Percentiles rank a stretch among this genome's conserved stretches.
phyloP scores from a whole-genome alignment of 2,888 invertebrate genomes.

The Sicus ferrugineus region DNA sequence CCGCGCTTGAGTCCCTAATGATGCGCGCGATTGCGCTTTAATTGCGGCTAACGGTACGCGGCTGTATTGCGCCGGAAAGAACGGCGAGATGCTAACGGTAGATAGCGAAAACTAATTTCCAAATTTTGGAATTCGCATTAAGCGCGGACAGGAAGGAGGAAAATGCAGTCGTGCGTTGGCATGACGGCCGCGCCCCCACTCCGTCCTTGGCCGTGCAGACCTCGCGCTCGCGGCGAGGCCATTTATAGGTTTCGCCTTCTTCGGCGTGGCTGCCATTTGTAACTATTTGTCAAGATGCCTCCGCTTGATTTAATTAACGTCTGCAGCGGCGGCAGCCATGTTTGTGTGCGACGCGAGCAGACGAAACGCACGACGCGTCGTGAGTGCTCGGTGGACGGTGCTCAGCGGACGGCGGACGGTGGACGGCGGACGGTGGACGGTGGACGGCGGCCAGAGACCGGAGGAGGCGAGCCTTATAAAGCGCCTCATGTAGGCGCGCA shows the following conservation, averaged over 20 bases:
- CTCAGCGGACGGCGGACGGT: no score
- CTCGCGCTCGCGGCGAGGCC: constrained; percentile 2
- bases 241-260: constrained; percentile 24
- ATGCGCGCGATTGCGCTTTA: constrained; percentile 29
- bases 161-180: background rate
- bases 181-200: background rate
- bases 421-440: background rate
- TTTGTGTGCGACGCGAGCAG: background rate
- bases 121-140: constrained; percentile 1
- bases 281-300: constrained; percentile 33
- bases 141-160: background rate
- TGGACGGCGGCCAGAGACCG: background rate
- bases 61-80: background rate
- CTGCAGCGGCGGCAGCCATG: constrained; percentile 14
- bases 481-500: background rate
- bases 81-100: constrained; percentile 19
- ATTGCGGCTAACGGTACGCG: constrained; percentile 28
- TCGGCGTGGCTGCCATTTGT: constrained; percentile 27
- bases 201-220: background rate
- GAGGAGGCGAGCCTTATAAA: constrained; percentile 13
- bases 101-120: constrained; percentile 21
- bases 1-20: constrained; percentile 17
- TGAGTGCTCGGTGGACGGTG: background rate
- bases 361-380: background rate
- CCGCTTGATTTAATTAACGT: constrained; percentile 33